Evolutionary conservation across 2,113 vertebrate species (phyloP), one percentile per base, ranked within the genome.

Genomic region (Perca flavescens): DNA sequence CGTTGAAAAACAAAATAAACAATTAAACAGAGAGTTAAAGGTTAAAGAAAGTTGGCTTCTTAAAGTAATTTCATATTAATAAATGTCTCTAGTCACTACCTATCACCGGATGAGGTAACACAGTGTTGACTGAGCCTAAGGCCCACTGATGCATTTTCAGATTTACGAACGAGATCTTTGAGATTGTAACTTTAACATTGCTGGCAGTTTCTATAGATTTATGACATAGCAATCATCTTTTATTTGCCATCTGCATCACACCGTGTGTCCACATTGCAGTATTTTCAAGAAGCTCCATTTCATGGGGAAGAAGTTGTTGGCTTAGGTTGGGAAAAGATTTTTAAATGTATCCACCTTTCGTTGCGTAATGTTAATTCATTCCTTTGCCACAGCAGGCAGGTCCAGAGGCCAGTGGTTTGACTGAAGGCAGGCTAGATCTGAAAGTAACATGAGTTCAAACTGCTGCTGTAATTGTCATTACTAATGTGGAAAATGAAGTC

Each of bases 401-500:
- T 52, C 17, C 54, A 54, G 50, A 57, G 43, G n/a, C 25, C 21
- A 0, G 7, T 43, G 53, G 50, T 54, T 56, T 63, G 28, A 71
- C 43, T 14, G 10, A 46, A 60, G 15, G 10, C 36, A 11, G n/a
- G 13, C 19, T 40, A 54, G 15, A 63, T 6, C 60, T 36, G 40
- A 67, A 61, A 63, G 10, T 43, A 50, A 47, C 61, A 5, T 57
- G 0, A 21, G n/a, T 82, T 57, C 31, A 49, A 15, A 12, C 46
- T 7, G 28, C 47, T 14, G 58, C 53, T 77, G 67, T 72, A 69
- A 80, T 73, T 74, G 52, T 62, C 60, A 62, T 72, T 9, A 40
- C 46, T 57, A 47, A 82, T 69, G 34, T 79, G 77, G 62, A 70
- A 77, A 79, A 67, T 58, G 68, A 79, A 78, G 46, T 80, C 60